Evolutionary conservation across 2,797 vertebrate species (phyloP).

Genomic region (Ctenosaura bakeri): DNA sequence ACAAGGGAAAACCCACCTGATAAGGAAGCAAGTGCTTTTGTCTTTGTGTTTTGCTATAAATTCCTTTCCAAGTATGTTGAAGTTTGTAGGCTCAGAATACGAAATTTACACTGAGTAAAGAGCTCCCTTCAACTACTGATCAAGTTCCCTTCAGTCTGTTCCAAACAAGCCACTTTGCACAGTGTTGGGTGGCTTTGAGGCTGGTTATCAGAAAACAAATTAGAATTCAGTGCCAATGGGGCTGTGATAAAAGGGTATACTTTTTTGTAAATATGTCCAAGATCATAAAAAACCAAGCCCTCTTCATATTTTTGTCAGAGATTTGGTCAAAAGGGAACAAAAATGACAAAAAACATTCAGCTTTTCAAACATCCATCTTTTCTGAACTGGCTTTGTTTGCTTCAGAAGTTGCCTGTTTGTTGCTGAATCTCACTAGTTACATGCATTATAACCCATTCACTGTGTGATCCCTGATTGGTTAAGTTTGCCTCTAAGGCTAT

Average conservation of each 20-base stretch:
- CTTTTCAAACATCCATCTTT: not conserved
- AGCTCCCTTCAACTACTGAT: not conserved
- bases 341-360: not conserved
- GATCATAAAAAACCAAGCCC: not conserved
- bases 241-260: not conserved
- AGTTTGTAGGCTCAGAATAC: slow-evolving; percentile 27
- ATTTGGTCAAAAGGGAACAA: not conserved
- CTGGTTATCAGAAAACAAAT: not conserved
- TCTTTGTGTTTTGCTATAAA: slow-evolving; percentile 24
- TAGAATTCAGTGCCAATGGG: not conserved
- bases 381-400: not conserved
- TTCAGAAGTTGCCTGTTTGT: not conserved
- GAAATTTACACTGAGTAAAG: not conserved
- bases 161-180: not conserved
- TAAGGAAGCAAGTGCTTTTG: slow-evolving; percentile 38
- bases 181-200: not conserved
- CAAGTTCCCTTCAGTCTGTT: not conserved
- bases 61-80: slow-evolving; percentile 44
- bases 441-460: not conserved
- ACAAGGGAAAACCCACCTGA: slow-evolving; percentile 64
- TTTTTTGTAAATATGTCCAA: not conserved
- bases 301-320: not conserved
- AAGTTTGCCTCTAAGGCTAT: no score
- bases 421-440: not conserved
- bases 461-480: not conserved